Percentiles rank a stretch among this genome's conserved stretches.
These are phyloP conservation scores for Dimorphilus gyrociliatus DNA, from an alignment of 2,888 invertebrate species.

Conservation along the genomic window DNA sequence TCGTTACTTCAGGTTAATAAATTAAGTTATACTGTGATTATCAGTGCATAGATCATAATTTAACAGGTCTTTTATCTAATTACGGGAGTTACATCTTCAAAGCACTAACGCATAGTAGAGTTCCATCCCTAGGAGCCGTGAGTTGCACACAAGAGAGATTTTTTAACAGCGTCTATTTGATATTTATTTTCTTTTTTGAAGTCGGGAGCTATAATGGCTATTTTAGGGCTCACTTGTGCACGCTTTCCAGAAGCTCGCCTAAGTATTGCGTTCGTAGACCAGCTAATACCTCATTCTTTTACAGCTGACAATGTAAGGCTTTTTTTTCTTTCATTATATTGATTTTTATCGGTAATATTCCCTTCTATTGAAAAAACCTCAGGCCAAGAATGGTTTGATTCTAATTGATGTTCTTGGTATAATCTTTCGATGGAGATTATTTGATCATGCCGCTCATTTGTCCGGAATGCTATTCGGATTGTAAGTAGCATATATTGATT, in stretches of 20 bases:
- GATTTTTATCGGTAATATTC: neutral
- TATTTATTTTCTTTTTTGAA: conserved; percentile 36
- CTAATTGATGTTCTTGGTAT: conserved; percentile 68
- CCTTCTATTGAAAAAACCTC: conserved; percentile 17
- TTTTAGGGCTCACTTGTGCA: conserved; percentile 69
- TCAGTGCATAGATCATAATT: conserved; percentile 2
- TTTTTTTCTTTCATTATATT: neutral
- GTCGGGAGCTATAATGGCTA: conserved; percentile 87
- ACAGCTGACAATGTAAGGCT: conserved; percentile 60
- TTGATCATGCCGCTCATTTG: conserved; percentile 97
- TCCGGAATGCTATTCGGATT: conserved; percentile 82
- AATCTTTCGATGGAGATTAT: conserved; percentile 67
- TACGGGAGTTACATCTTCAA: conserved; percentile 68
- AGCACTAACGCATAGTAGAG: conserved; percentile 49
- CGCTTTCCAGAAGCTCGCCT: conserved; percentile 74
- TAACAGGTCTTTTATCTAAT: conserved; percentile 56
- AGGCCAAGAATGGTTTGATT: conserved; percentile 74
- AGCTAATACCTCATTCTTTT: conserved; percentile 52
- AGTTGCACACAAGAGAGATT: conserved; percentile 35
- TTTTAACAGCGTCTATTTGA: neutral
- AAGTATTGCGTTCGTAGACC: conserved; percentile 72
- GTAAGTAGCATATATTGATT: conserved; percentile 15
- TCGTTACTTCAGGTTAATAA: conserved; percentile 56
- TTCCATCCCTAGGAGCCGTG: conserved; percentile 80
- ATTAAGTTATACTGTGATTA: conserved; percentile 1